These are phyloP conservation scores for Tethea ocularis DNA, from an alignment of 2,888 invertebrate genomes.

Conservation along the genomic window DNA sequence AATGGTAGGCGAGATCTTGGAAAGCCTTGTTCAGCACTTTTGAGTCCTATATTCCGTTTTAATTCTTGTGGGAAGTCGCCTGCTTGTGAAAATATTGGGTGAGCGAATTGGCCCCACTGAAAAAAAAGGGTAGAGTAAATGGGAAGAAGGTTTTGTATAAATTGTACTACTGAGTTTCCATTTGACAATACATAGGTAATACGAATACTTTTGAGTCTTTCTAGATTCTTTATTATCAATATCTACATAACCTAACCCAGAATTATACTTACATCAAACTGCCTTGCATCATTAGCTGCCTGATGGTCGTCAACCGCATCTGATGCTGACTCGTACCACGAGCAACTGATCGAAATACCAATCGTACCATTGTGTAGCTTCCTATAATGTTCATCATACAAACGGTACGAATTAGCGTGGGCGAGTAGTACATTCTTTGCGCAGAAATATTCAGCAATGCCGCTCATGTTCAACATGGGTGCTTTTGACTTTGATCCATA, in stretches of 20 bases:
- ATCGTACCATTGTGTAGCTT: constrained; percentile 48
- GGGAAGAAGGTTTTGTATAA: too few species aligned
- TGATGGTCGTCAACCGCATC: constrained; percentile 70
- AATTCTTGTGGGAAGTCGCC: constrained; percentile 86
- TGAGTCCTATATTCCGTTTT: constrained; percentile 77
- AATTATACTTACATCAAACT: constrained; percentile 75
- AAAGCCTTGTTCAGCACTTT: constrained; percentile 84
- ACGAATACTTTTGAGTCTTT: not conserved
- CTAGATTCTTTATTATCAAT: too few species aligned
- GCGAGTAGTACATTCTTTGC: constrained; percentile 81
- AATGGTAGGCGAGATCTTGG: constrained; percentile 82
- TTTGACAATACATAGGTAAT: not conserved
- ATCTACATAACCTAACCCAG: not conserved
- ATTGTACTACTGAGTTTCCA: not conserved
- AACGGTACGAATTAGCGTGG: constrained; percentile 76
- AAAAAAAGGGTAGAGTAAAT: constrained; percentile 23
- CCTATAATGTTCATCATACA: constrained; percentile 60
- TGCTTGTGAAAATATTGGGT: constrained; percentile 74
- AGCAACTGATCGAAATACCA: constrained; percentile 62
- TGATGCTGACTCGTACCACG: constrained; percentile 80
- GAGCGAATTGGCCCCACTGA: constrained; percentile 72
- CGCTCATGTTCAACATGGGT: constrained; percentile 63
- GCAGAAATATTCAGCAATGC: constrained; percentile 80
- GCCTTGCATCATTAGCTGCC: constrained; percentile 78
- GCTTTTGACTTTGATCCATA: constrained; percentile 59